Base-by-base conservation (phyloP, 1,140 invertebrate genomes). In the Gonatopus flavifemur region DNA sequence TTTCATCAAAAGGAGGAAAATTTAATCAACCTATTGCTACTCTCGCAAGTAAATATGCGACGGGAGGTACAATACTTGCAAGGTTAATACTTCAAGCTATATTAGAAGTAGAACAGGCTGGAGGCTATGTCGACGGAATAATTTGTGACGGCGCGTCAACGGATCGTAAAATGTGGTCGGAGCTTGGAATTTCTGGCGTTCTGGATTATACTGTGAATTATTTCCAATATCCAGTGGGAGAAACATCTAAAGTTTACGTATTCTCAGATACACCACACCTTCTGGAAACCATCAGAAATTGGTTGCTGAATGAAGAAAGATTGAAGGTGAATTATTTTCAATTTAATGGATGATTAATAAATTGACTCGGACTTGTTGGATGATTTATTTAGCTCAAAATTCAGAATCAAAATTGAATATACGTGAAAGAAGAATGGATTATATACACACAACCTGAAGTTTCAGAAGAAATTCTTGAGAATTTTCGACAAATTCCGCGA, bases 61-160 rank as follows among this genome's bases (percentile, higher is more conserved):
- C 56, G 9, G 25, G 37, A 10, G 56, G 57, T 5, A 51, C 38
- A 6, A 35, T 64, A 19, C 52, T 67, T 16, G 33, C 58, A 28
- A 56, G 64, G n/a, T 33, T 70, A 9, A 39, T 67, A 10, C 32
- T 65, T 8, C 63, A 67, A 50, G 33, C 25, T 9, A 46, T 55
- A n/a, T 1, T 59, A 7, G 18, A 62, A n/a, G 0, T 56, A 9
- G 54, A 62, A 57, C 56, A 59, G 21, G 10, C 38, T 31, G 55
- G 46, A 3, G 48, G 55, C 16, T 30, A 15, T 36, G 54, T 63
- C 3, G 61, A 63, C 39, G 48, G 18, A 13, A 35, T 63, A 4
- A 47, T 35, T 10, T 55, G 39, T 1, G 61, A 63, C 50, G 57
- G 55, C 3, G 54, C 53, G 8, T 32, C 48, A 9, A 59, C 51